Percentiles rank a stretch among this genome's conserved stretches.
These are phyloP conservation scores for Ligdia adustata DNA, from an alignment of 2,888 invertebrate genomes.

Conservation along the genomic window DNA sequence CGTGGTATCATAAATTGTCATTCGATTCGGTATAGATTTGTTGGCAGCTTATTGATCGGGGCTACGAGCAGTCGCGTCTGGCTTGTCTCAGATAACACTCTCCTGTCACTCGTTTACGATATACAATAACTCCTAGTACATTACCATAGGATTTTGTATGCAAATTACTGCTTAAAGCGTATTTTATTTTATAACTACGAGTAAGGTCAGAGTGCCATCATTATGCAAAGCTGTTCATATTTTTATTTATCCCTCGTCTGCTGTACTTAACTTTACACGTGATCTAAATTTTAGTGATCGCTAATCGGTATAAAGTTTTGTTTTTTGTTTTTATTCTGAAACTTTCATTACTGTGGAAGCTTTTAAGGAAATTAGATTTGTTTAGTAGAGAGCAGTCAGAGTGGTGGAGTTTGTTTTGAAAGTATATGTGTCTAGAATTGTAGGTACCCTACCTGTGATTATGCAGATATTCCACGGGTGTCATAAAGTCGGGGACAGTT, in stretches of 20 bases:
- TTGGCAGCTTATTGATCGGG: constrained; percentile 48
- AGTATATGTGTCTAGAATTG: constrained; percentile 3
- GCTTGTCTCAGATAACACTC: constrained; percentile 53
- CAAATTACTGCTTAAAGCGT: constrained; percentile 24
- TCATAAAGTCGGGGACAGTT: constrained; percentile 5
- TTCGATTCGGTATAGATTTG: constrained; percentile 52
- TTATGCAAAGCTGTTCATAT: constrained; percentile 22
- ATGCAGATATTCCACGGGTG: constrained; percentile 7
- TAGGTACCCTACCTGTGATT: constrained; percentile 1
- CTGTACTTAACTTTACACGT: constrained; percentile 23
- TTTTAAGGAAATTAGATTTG: constrained; percentile 24
- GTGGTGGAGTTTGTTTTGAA: constrained; percentile 3
- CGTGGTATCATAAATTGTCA: constrained; percentile 51
- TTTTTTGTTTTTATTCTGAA: constrained; percentile 13
- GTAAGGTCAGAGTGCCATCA: constrained; percentile 3
- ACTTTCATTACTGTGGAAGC: constrained; percentile 26
- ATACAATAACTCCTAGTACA: constrained; percentile 38
- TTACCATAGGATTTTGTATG: constrained; percentile 35
- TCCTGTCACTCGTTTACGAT: constrained; percentile 48
- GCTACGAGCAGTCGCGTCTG: constrained; percentile 47
- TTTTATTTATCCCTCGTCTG: constrained; percentile 18
- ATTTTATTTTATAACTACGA: constrained; percentile 12
- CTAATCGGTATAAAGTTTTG: constrained; percentile 12
- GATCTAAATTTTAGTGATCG: constrained; percentile 21
- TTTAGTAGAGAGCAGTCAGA: constrained; percentile 9